These are phyloP conservation scores for Dendrophyllia cribrosa DNA, from an alignment of 64 coral and sea anemone genomes.

Conservation along the genomic window DNA sequence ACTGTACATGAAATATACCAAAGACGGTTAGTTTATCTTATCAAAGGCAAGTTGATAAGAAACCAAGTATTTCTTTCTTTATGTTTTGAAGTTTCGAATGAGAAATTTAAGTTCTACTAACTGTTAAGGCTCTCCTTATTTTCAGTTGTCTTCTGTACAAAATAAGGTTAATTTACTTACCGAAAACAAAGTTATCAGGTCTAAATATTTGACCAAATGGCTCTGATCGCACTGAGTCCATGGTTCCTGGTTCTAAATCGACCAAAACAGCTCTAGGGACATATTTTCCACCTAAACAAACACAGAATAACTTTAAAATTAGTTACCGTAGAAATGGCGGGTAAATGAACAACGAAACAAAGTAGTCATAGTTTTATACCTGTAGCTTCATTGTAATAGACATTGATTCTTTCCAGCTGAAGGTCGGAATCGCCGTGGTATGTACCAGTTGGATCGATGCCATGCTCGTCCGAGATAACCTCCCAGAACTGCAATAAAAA, in stretches of 20 bases:
- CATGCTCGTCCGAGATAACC: conserved; percentile 84
- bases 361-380: conserved; percentile 12
- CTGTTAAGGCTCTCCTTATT: too few relatives aligned
- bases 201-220: conserved; percentile 88
- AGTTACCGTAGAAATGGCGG: too few relatives aligned
- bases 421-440: conserved; percentile 90
- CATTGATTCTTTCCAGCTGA: conserved; percentile 86
- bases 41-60: too few relatives aligned
- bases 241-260: conserved; percentile 87
- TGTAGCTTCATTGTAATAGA: conserved; percentile 87
- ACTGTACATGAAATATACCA: too few relatives aligned
- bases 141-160: too few relatives aligned
- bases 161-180: conserved; percentile 26
- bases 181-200: conserved; percentile 87
- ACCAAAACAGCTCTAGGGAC: conserved; percentile 81
- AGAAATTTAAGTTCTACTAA: too few relatives aligned
- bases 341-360: not conserved
- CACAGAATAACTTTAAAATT: not conserved
- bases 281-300: conserved; percentile 83
- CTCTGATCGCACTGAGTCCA: conserved; percentile 87
- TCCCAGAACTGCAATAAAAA: conserved; percentile 74
- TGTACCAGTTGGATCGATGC: conserved; percentile 86
- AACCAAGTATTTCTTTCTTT: too few relatives aligned
- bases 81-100: too few relatives aligned
- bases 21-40: too few relatives aligned